Base-by-base conservation (phyloP, 2,797 vertebrate species). In the Decapterus maruadsi region DNA sequence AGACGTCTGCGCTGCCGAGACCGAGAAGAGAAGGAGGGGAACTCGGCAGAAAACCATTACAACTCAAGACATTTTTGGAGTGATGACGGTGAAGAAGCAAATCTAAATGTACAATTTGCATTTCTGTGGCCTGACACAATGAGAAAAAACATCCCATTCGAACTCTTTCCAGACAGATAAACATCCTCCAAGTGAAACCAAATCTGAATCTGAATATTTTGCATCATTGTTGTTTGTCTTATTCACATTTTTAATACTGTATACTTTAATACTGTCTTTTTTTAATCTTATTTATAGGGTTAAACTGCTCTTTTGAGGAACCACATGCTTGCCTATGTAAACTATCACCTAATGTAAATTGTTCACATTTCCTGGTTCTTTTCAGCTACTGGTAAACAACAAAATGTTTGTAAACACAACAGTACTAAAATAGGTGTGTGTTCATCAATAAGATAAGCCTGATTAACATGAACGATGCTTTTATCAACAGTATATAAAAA, bases 151-250 rank as follows among this genome's bases (percentile, higher is more conserved):
- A 16, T 12, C 16, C 6, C 6, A 48, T 13, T 45, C 13, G 50
- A 46, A 40, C 42, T 0, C 45, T 45, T 60, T 42, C 56, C 40
- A 70, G 26, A 58, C n/a, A 63, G 16, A 45, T 5, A 22, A 65
- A 62, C 26, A 43, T 5, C 9, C 55, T 29, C 5, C n/a, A 53
- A 38, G 6, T 38, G 3, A 14, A 66, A 40, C 20, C 29, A 55
- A 51, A 51, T 63, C 10, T 20, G 63, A 56, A 67, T 34, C 26
- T 26, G 14, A 56, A 7, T n/a, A 14, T 57, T 73, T n/a, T 26
- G 11, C 19, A 16, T 42, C 22, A 19, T n/a, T 72, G 29, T 59
- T 63, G 17, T n/a, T 45, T 20, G 14, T 34, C 3, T 20, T 55
- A 1, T 59, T 45, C 19, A 43, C 8, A 19, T 20, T 60, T 54